Evolutionary conservation across 2,113 vertebrate species (phyloP).

Genomic region (Limnothrissa miodon): DNA sequence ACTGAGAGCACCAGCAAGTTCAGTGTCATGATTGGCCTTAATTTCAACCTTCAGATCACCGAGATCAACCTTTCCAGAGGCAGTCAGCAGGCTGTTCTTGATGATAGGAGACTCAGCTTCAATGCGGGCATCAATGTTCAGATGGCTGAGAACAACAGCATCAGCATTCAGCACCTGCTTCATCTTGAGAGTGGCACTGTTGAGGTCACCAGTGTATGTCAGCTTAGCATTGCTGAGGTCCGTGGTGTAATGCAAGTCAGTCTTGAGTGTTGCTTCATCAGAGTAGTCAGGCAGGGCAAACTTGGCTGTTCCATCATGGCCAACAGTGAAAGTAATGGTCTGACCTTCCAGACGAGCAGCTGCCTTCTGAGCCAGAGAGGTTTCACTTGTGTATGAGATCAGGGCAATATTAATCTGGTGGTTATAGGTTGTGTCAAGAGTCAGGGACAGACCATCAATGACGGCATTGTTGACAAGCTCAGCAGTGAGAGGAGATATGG

Average conservation of each 20-base stretch:
- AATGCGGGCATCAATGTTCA: conserved; percentile 72
- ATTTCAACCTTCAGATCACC: conserved; percentile 72
- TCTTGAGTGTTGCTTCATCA: conserved; percentile 74
- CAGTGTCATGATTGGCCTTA: conserved; percentile 74
- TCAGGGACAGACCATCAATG: conserved; percentile 73
- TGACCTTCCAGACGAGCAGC: conserved; percentile 65
- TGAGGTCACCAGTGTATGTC: conserved; percentile 70
- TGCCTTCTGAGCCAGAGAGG: conserved; percentile 67
- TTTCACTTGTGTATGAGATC: conserved; percentile 68
- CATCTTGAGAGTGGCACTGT: conserved; percentile 70
- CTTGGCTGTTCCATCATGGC: conserved; percentile 72
- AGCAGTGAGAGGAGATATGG: conserved; percentile 67
- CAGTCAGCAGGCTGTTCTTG: conserved; percentile 71
- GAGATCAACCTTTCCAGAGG: conserved; percentile 69
- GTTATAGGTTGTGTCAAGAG: conserved; percentile 72
- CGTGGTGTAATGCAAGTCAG: conserved; percentile 65
- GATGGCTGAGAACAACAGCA: conserved; percentile 60
- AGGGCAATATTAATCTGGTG: conserved; percentile 75
- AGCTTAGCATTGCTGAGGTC: conserved; percentile 65
- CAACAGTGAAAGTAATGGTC: conserved; percentile 60
- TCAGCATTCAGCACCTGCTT: conserved; percentile 76
- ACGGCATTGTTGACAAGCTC: conserved; percentile 68
- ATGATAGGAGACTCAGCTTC: conserved; percentile 73
- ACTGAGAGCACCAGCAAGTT: conserved; percentile 69
- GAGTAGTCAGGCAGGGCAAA: conserved; percentile 58